phyloP scores from a whole-genome alignment of 2,113 vertebrate genomes.

The Paradisaea rubra region DNA sequence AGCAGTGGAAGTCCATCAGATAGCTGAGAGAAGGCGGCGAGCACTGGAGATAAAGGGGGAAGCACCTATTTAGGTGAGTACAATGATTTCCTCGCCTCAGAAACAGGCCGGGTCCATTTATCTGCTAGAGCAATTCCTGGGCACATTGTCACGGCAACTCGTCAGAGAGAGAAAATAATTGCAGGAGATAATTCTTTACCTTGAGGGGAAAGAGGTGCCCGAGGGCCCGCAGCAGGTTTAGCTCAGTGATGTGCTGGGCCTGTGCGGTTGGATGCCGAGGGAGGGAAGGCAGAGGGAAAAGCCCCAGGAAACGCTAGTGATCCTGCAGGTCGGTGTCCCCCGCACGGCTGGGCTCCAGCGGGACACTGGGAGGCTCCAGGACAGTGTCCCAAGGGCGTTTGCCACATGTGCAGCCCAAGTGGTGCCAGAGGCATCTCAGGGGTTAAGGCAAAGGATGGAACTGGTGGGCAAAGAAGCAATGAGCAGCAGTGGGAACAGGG shows the following conservation, averaged over 20 bases:
- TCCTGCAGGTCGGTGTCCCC: fast-evolving
- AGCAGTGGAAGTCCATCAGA: not conserved
- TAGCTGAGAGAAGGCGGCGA: not conserved
- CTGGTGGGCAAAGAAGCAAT: not conserved
- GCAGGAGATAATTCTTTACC: not conserved
- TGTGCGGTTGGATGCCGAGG: fast-evolving
- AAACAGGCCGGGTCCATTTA: not conserved
- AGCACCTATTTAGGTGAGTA: not conserved
- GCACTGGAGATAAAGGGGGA: not conserved
- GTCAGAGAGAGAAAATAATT: not conserved
- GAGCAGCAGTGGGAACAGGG: not conserved
- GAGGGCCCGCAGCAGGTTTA: fast-evolving
- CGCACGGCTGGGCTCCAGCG: fast-evolving
- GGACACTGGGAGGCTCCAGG: fast-evolving
- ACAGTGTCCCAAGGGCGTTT: not conserved
- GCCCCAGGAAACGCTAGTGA: fast-evolving
- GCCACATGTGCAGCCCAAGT: not conserved
- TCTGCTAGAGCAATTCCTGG: not conserved
- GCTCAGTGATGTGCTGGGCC: fast-evolving
- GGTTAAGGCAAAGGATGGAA: not conserved
- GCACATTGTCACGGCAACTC: not conserved
- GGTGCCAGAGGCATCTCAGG: not conserved
- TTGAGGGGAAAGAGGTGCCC: not conserved
- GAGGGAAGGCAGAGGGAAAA: not conserved
- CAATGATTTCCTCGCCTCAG: not conserved